Percentiles rank a stretch among this genome's conserved stretches.
These are phyloP conservation scores for Dendrophyllia cribrosa DNA, from an alignment of 64 coral and sea anemone genomes.

Conservation along the genomic window DNA sequence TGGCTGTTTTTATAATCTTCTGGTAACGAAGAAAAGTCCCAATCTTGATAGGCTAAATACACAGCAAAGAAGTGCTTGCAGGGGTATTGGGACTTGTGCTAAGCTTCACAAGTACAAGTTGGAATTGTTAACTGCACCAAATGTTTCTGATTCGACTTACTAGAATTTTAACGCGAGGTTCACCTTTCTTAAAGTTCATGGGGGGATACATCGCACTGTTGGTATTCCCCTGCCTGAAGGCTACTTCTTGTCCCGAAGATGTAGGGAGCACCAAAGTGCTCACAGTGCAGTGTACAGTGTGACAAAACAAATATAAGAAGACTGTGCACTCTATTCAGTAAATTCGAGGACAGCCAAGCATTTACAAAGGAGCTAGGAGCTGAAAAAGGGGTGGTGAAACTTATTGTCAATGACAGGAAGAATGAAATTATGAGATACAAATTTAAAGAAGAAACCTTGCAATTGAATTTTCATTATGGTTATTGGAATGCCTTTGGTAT, in stretches of 20 bases:
- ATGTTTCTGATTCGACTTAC: slow-evolving; percentile 23
- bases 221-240: slow-evolving; percentile 21
- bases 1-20: slow-evolving; percentile 49
- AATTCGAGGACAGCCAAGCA: too few species aligned
- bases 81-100: slow-evolving; percentile 26
- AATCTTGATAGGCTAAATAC: slow-evolving; percentile 49
- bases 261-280: too few species aligned
- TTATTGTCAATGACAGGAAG: too few species aligned
- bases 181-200: slow-evolving; percentile 12
- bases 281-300: too few species aligned
- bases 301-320: slow-evolving; percentile 65
- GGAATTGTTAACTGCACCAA: slow-evolving; percentile 45
- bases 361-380: too few species aligned
- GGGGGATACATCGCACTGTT: slow-evolving; percentile 18
- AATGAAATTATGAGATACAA: too few species aligned
- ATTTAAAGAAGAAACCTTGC: too few species aligned
- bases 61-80: slow-evolving; percentile 65
- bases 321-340: too few species aligned
- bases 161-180: slow-evolving; percentile 14
- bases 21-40: slow-evolving; percentile 62
- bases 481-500: too few species aligned
- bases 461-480: too few species aligned
- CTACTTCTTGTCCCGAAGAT: too few species aligned
- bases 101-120: slow-evolving; percentile 48
- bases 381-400: too few species aligned